phyloP scores from a whole-genome alignment of 1,140 invertebrate species.

The Drosophila watanabei region DNA sequence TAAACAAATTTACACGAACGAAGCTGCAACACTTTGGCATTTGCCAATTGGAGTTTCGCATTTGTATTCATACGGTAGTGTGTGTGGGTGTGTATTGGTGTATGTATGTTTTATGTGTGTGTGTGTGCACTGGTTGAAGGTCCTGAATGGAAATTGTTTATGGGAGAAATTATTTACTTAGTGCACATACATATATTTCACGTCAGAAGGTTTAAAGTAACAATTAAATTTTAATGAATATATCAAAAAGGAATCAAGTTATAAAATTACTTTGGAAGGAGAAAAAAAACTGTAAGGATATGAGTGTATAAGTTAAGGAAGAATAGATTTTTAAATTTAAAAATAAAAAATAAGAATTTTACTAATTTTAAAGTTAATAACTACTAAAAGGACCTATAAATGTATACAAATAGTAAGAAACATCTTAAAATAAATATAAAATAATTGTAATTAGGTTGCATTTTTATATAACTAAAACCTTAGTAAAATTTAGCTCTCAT shows the following conservation, averaged over 20 bases:
- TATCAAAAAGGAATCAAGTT: constrained; percentile 9
- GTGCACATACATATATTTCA: constrained; percentile 12
- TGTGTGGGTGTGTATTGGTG: constrained; percentile 7
- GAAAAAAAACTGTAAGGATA: neutral
- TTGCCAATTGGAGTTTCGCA: constrained; percentile 61
- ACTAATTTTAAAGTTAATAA: neutral
- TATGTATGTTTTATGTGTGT: constrained; percentile 5
- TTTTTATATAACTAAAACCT: neutral
- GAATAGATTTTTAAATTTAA: neutral
- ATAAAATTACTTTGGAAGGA: constrained; percentile 10
- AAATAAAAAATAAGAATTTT: neutral
- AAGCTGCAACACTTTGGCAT: constrained; percentile 71
- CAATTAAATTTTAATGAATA: constrained; percentile 1
- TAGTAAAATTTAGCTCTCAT: no score
- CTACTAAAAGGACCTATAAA: neutral
- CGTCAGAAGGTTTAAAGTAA: neutral
- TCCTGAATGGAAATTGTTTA: constrained; percentile 30
- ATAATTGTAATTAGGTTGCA: neutral
- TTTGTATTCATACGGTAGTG: constrained; percentile 13
- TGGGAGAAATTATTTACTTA: constrained; percentile 38
- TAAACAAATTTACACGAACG: constrained; percentile 77
- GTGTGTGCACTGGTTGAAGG: constrained; percentile 23
- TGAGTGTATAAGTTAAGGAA: neutral
- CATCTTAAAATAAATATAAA: no score
- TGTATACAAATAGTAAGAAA: neutral